Evolutionary conservation across 2,797 vertebrate species (phyloP), one percentile per base, ranked within the genome.

Genomic region (Hafferia zeledoni): DNA sequence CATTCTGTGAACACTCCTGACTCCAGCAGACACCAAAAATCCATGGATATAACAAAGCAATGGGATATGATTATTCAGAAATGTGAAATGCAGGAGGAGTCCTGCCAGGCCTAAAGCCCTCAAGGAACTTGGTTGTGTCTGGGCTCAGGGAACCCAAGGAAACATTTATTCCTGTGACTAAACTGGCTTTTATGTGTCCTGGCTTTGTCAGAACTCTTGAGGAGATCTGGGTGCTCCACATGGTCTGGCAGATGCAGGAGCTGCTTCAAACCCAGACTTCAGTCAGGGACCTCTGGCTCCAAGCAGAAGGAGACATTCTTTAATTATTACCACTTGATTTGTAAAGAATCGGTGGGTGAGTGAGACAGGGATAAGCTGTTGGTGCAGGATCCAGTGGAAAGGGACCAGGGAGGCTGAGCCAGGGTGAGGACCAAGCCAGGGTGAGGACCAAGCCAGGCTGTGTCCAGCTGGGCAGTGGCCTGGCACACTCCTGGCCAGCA

Each of bases 1-100:
- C 60, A 35, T 63, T 67, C 49, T 3, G 2, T 10, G 83, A 52
- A 5, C 0, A 2, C 37, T 39, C 17, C 1, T 0, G 1, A 85
- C 57, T 46, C 46, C 2, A 4, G 39, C 71, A 39, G 82, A 11
- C 30, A 2, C 25, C 31, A 76, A 56, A 84, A 82, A 76, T 35
- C 35, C 83, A 24, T 2, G 4, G 55, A 5, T 30, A 1, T 2
- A 17, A 30, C 25, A 35, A 55, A 95, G 74, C n/a, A 61, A 35
- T 19, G 68, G 44, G 44, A 23, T 53, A 7, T 50, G 47, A 19
- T 20, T 17, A 44, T 25, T 85, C n/a, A 80, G 59, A 70, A 76
- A 72, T 41, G n/a, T 43, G 47, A 86, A 60, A 39, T 30, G 33
- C 20, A 47, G 19, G 59, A 50, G 39, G 41, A 77, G 30, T 63